Evolutionary conservation across 35 echinoderm and acorn worm species (phyloP), one percentile per base, ranked within the genome.

Genomic region (Hemicentrotus pulcherrimus): DNA sequence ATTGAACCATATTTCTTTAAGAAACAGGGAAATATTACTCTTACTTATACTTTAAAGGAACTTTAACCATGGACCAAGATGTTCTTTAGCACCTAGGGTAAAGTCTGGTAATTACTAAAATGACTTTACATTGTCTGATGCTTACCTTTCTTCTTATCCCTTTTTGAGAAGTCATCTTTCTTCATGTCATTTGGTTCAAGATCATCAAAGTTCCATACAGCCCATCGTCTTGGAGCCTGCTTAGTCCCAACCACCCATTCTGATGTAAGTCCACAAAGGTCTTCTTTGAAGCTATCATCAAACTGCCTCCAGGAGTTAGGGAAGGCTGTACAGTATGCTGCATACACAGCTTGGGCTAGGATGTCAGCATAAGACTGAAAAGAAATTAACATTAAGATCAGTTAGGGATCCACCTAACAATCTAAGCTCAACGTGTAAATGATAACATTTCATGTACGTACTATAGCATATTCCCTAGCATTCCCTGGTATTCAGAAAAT

Each of bases 251-350:
- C 95, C 0, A 99, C 94, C 98, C 98, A 99, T 91, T 97, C 95
- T 28, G 95, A 95, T 13, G 98, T 97, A 92, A 99, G 88, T 61
- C 91, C 91, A 95, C 98, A 99, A 4, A 99, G 94, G 46, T 96
- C 96, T 71, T 90, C 87, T 28, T 96, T 98, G 94, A 99, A 99
- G 59, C 97, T 95, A 55, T 95, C 96, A 61, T 98, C 96, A 98
- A 99, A 99, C 92, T 99, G 98, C 86, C 97, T 86, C 98, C 98
- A 99, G 3, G 98, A 99, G 95, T 97, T 96, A 16, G 98, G 98
- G 89, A 99, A 99, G 0, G 98, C 98, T 12, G 97, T 97, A 94
- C 98, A 99, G 95, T 98, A 99, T 46, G 97, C 65, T 24, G 96
- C 60, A 85, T 99, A 99, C 45, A 99, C 88, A 46, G 94, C 91